Evolutionary conservation across 2,797 vertebrate genomes (phyloP), one percentile per base, ranked within the genome.

Genomic region (Capromys pilorides): DNA sequence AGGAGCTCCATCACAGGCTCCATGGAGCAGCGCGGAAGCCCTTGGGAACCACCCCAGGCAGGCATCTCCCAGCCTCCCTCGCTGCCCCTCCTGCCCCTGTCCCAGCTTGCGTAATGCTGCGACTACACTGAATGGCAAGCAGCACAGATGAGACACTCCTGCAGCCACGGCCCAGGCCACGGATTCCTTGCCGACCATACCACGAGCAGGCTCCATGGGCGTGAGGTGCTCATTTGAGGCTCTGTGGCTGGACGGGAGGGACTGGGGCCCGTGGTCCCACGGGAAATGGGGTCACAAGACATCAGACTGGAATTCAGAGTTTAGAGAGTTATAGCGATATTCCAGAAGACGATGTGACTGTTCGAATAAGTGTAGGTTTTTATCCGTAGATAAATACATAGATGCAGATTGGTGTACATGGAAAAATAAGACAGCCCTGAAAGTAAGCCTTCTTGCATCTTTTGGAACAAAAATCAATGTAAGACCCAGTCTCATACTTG

Each of bases 1-100:
- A 95, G 97, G 94, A 95, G 96, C 96, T 94, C 89, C 91, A 73
- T 93, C 77, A 92, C 6, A 28, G 36, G 86, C 61, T 94, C 85
- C 94, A 18, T 7, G 61, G 96, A 95, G 7, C 75, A 57, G 71
- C 33, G 87, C 41, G 39, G 18, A 11, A 59, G 39, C 81, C 57
- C 84, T 93, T 86, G 85, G 95, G 95, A 97, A 95, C 91, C 88
- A 28, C 54, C 54, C 3, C 86, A 19, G 79, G 45, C 26, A 28
- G 1, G 3, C 57, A 28, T 93, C 21, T 61, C 8, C 59, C 22
- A 61, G 22, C 61, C 94, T 86, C 31, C 28, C 84, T 84, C 33
- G 54, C 33, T 39, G 41, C 22, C 45, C 26, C 33, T 64, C 81
- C 78, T 22, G 36, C 49, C 77, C 91, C 51, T 78, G 66, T 33